A percentile compares a stretch with the other conserved stretches of the same genome.
Evolutionary conservation across 2,113 vertebrate species (phyloP).

Genomic region (Xenopus laevis): DNA sequence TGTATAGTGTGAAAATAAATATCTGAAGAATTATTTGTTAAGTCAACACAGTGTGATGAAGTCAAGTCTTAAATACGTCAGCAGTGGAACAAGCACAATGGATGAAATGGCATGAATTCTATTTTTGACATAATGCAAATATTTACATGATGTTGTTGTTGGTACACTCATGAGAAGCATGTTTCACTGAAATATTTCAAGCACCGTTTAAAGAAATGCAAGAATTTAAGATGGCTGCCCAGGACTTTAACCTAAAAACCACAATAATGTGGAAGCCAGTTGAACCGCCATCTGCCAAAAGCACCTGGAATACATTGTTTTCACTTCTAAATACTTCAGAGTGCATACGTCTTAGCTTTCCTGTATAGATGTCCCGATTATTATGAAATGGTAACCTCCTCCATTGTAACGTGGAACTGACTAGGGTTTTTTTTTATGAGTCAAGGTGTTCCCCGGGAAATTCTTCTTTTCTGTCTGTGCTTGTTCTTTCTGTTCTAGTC

Average conservation of each 20-base stretch:
- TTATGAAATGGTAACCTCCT: not conserved
- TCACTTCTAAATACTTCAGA: not conserved
- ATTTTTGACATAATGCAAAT: slow-evolving; percentile 34
- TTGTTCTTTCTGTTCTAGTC: too few species aligned
- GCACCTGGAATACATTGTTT: slow-evolving; percentile 13
- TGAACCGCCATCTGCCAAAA: slow-evolving; percentile 12
- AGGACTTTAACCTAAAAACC: slow-evolving; percentile 6
- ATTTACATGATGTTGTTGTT: slow-evolving; percentile 26
- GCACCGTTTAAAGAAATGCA: slow-evolving; percentile 2
- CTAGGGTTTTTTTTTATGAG: not conserved
- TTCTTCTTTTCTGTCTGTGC: too few species aligned
- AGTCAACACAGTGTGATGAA: slow-evolving; percentile 30
- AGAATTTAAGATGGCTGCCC: slow-evolving; percentile 21
- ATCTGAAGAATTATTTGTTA: slow-evolving; percentile 38
- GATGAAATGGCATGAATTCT: slow-evolving; percentile 38
- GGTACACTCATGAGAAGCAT: slow-evolving; percentile 31
- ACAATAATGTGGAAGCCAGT: slow-evolving; percentile 4
- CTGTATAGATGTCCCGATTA: not conserved
- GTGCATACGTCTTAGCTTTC: not conserved
- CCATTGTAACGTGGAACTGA: not conserved
- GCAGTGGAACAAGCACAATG: slow-evolving; percentile 24
- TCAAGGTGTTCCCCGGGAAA: too few species aligned
- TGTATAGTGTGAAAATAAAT: slow-evolving; percentile 35
- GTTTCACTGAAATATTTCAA: slow-evolving; percentile 31
- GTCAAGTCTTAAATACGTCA: slow-evolving; percentile 31